Evolutionary conservation across 1,140 invertebrate genomes (phyloP).

Genomic region (Oncopeltus fasciatus): DNA sequence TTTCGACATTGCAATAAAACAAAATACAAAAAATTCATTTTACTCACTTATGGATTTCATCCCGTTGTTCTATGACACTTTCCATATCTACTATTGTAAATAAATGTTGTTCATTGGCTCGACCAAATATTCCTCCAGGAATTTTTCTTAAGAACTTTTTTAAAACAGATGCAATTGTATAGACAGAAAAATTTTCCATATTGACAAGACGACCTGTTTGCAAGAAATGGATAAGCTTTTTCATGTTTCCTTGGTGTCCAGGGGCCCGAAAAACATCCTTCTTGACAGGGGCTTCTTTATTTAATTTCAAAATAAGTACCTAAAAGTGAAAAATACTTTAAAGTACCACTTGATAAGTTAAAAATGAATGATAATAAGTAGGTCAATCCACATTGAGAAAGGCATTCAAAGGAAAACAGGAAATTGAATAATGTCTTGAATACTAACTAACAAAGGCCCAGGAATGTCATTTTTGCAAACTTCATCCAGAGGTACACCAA

Average conservation of each 20-base stretch:
- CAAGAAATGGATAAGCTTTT: conserved; percentile 87
- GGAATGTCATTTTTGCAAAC: conserved; percentile 88
- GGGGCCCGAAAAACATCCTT: conserved; percentile 90
- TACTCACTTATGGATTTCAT: conserved; percentile 76
- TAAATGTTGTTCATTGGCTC: conserved; percentile 75
- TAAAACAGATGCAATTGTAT: conserved; percentile 93
- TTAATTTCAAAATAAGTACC: conserved; percentile 83
- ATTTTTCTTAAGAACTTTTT: conserved; percentile 97
- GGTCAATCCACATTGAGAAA: neutral
- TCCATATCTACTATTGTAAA: conserved; percentile 73
- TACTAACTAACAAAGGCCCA: conserved; percentile 67
- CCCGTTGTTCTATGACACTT: conserved; percentile 66
- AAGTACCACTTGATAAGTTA: neutral
- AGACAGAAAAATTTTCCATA: conserved; percentile 93
- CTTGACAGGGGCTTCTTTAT: conserved; percentile 82
- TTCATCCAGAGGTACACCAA: conserved; percentile 74
- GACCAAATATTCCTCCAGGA: conserved; percentile 87
- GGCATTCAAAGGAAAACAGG: neutral
- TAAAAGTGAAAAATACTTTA: conserved; percentile 29
- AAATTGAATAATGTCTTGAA: neutral
- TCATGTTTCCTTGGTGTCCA: conserved; percentile 87
- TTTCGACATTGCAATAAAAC: too few species aligned
- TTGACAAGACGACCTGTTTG: conserved; percentile 92
- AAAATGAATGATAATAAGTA: conserved; percentile 2
- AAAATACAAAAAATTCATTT: neutral